Evolutionary conservation across 37 sponge, comb jelly and placozoan species (phyloP), one percentile per base, ranked within the genome.

Genomic region (Diacarnus erythraeanus): DNA sequence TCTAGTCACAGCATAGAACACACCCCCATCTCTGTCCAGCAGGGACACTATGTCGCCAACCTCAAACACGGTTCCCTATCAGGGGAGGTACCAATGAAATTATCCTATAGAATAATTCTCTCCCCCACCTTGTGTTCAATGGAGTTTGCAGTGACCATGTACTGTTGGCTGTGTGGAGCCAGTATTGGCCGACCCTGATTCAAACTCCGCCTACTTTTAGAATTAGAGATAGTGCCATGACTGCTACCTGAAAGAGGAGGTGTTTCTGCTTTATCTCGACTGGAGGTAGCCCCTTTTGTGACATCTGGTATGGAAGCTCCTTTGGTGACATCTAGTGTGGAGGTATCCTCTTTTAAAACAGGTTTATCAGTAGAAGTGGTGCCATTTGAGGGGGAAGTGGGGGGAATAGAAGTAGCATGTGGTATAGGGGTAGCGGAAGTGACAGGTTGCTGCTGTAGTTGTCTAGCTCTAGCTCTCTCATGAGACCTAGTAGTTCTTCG

Each of bases 41-140:
- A 88, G 20, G 17, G 93, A 92, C 18, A 92, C 93, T n/a, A 92
- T 72, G 42, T 92, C 93, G 42, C 93, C 90, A 12, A 84, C 78
- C 26, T 89, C 83, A 71, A 84, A 92, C 36, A 31, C 42, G 17
- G 75, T 66, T 47, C 93, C 93, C 93, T 92, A 61, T 33, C 47
- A 59, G 38, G 23, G 3, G n/a, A 27, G 38, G 44, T 75, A 33
- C 1, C 77, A 47, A 79, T 22, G 20, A 54, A 30, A 9, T 1
- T 1, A 2, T 20, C 34, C 57, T 27, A 27, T 54, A 33, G 18
- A 26, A 74, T 43, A 56, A 12, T 18, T 2, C 6, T 38, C 3
- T 47, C 3, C 26, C 35, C 29, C 38, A 90, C 90, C 71, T 75
- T 80, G 72, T 86, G 77, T 5, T 74, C n/a, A 17, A 90, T 34